Evolutionary conservation across 2,797 vertebrate genomes (phyloP).

Genomic region (Emydoidea blandingii): DNA sequence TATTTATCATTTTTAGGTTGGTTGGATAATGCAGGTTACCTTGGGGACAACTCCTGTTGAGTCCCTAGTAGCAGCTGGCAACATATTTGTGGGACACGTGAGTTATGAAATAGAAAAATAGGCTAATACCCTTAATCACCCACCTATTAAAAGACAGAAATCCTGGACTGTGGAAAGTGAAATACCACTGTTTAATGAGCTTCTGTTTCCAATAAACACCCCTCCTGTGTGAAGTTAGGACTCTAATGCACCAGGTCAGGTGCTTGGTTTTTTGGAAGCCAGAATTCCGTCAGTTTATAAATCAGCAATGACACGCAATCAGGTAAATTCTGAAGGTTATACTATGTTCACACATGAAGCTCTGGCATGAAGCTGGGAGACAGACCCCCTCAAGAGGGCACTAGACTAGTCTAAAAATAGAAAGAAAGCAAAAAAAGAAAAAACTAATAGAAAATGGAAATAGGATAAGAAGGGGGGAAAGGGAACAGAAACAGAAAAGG

Average conservation of each 20-base stretch:
- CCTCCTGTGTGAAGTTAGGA: background rate
- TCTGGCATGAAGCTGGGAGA: background rate
- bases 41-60: slow-evolving; percentile 90
- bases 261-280: background rate
- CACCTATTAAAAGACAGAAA: background rate
- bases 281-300: background rate
- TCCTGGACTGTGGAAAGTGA: background rate
- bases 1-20: slow-evolving; percentile 81
- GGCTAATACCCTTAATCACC: background rate
- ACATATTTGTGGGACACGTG: slow-evolving; percentile 91
- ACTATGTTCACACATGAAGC: background rate
- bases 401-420: background rate
- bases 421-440: background rate
- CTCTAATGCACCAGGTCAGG: background rate
- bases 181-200: background rate
- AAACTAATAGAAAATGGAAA: background rate
- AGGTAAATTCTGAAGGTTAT: accelerated
- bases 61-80: slow-evolving; percentile 89
- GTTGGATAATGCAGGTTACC: slow-evolving; percentile 88
- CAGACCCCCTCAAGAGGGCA: background rate
- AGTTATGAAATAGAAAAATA: slow-evolving; percentile 36
- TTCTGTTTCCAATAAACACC: background rate
- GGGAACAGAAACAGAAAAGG: background rate
- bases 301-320: background rate
- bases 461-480: accelerated